Evolutionary conservation across 2,888 invertebrate species (phyloP).

Genomic region (Hyposoter didymator): DNA sequence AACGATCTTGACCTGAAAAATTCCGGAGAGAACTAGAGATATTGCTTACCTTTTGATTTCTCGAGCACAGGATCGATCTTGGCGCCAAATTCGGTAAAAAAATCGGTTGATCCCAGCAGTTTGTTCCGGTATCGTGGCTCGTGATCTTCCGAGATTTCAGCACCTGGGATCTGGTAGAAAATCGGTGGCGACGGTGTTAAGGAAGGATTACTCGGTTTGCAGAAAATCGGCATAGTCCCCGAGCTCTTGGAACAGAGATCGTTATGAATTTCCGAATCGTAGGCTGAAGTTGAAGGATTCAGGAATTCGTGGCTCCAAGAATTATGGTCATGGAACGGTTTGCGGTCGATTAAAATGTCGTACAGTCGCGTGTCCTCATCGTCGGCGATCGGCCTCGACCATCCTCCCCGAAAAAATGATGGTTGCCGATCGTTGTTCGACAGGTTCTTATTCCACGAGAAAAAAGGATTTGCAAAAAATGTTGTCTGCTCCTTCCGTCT

Average conservation of each 20-base stretch:
- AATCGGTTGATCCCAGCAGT: background rate
- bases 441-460: background rate
- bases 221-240: background rate
- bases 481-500: background rate
- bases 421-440: slow-evolving; percentile 20
- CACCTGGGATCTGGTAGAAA: too few species aligned
- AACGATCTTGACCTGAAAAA: background rate
- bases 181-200: slow-evolving; percentile 3
- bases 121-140: background rate
- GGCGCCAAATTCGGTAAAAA: background rate
- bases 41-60: slow-evolving; percentile 53
- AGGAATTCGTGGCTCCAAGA: background rate
- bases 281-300: background rate
- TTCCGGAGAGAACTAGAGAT: background rate
- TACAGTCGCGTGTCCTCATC: slow-evolving; percentile 59
- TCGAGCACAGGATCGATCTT: slow-evolving; percentile 32
- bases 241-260: background rate
- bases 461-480: slow-evolving; percentile 50
- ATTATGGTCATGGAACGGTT: background rate
- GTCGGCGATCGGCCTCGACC: slow-evolving; percentile 58
- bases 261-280: background rate
- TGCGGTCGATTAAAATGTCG: slow-evolving; percentile 51
- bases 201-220: background rate
- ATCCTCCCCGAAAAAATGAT: slow-evolving; percentile 63
- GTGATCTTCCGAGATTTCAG: background rate